phyloP scores from a whole-genome alignment of 2,113 vertebrate species.

The Eurypyga helias region DNA sequence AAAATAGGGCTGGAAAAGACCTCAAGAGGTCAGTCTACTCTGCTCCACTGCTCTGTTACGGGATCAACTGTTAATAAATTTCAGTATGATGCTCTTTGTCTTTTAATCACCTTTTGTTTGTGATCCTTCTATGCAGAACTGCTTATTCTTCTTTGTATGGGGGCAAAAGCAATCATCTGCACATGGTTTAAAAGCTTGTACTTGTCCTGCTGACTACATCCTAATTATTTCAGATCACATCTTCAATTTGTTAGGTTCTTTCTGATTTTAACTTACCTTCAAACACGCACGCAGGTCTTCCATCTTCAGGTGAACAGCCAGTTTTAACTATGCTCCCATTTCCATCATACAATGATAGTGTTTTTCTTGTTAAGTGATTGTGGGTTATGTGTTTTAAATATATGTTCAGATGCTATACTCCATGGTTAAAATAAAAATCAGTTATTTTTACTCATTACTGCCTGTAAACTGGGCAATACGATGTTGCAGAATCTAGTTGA shows the following conservation, averaged over 20 bases:
- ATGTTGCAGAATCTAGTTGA: neutral
- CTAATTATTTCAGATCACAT: neutral
- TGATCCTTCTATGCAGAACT: neutral
- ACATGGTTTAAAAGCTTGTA: neutral
- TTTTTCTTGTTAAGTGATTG: neutral
- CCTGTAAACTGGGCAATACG: neutral
- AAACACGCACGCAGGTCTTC: neutral
- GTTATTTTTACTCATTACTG: neutral
- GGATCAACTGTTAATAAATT: conserved; percentile 16
- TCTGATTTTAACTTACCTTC: neutral
- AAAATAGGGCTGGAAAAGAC: conserved; percentile 18
- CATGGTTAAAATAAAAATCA: neutral
- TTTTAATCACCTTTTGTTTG: conserved; percentile 42
- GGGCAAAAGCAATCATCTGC: neutral
- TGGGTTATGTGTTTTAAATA: neutral
- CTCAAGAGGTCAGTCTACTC: conserved; percentile 63
- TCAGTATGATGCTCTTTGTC: conserved; percentile 1
- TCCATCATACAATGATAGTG: neutral
- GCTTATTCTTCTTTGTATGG: neutral
- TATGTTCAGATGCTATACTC: neutral
- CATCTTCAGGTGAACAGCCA: neutral
- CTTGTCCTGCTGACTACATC: neutral
- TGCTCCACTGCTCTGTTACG: neutral
- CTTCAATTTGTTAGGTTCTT: neutral
- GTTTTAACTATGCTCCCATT: neutral